Conservation (phyloP, 1,140 invertebrate genomes). For the Drosophila quadrilineata region DNA sequence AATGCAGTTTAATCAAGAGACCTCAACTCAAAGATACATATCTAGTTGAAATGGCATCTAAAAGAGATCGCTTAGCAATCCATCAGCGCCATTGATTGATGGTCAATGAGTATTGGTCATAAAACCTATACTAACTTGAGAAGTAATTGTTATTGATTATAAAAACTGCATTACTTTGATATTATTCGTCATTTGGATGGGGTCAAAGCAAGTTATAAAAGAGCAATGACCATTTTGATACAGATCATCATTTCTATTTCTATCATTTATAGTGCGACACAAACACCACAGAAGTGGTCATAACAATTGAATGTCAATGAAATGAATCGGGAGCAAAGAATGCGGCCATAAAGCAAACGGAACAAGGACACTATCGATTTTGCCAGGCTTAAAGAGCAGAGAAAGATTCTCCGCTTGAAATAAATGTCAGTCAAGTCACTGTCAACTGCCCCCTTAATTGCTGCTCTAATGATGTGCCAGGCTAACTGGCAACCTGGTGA, state of each 20-base stretch:
- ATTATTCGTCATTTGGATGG: constrained; percentile 38
- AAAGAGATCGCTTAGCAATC: constrained; percentile 59
- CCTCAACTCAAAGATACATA: background rate
- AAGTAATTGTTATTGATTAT: constrained; percentile 3
- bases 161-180: constrained; percentile 65
- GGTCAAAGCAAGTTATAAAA: constrained; percentile 58
- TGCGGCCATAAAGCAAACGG: background rate
- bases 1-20: background rate
- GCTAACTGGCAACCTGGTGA: constrained; percentile 11
- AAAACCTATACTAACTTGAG: constrained; percentile 2
- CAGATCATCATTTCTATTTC: constrained; percentile 48
- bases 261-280: constrained; percentile 30
- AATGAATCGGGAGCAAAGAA: background rate
- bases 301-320: constrained; percentile 50
- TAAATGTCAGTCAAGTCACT: constrained; percentile 42
- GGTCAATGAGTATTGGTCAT: constrained; percentile 1
- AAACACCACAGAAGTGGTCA: constrained; percentile 21
- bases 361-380: constrained; percentile 30
- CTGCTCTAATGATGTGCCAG: constrained; percentile 65
- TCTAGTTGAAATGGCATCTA: constrained; percentile 28
- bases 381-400: constrained; percentile 40
- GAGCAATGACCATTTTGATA: constrained; percentile 33
- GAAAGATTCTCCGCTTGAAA: constrained; percentile 12
- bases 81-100: constrained; percentile 38
- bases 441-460: constrained; percentile 60